phyloP scores from a whole-genome alignment of 2,888 invertebrate species.

The Macaria liturata region DNA sequence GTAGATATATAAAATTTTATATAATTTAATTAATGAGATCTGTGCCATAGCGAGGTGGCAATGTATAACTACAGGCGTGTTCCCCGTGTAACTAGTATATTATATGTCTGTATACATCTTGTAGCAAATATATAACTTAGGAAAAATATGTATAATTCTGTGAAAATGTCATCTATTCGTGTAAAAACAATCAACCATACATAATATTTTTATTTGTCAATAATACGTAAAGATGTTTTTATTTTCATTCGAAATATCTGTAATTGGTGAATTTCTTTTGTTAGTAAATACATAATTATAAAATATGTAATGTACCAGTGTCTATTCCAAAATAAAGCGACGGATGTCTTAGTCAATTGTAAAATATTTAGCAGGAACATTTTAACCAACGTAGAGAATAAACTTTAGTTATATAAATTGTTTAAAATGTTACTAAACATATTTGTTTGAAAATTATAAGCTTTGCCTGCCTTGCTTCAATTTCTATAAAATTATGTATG shows the following conservation, averaged over 20 bases:
- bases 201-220: slow-evolving; percentile 7
- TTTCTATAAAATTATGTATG: no score
- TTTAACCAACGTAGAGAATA: slow-evolving; percentile 19
- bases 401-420: no score
- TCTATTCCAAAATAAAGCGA: slow-evolving; percentile 34
- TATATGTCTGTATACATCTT: slow-evolving; percentile 70
- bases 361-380: slow-evolving; percentile 23
- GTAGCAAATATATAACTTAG: slow-evolving; percentile 57
- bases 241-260: slow-evolving; percentile 2
- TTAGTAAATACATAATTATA: slow-evolving; percentile 8
- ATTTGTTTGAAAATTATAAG: neutral
- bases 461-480: slow-evolving; percentile 7
- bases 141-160: slow-evolving; percentile 52
- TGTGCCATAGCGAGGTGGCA: slow-evolving; percentile 81
- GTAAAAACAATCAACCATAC: slow-evolving; percentile 7
- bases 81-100: slow-evolving; percentile 67
- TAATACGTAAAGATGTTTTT: slow-evolving; percentile 12
- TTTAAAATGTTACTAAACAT: no score
- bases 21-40: slow-evolving; percentile 67
- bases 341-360: slow-evolving; percentile 29
- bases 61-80: slow-evolving; percentile 63
- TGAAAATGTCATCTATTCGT: slow-evolving; percentile 35
- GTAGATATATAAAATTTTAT: slow-evolving; percentile 40
- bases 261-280: slow-evolving; percentile 14
- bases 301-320: slow-evolving; percentile 27